Base-by-base conservation (phyloP, 2,888 invertebrate species). In the Salticus scenicus region DNA sequence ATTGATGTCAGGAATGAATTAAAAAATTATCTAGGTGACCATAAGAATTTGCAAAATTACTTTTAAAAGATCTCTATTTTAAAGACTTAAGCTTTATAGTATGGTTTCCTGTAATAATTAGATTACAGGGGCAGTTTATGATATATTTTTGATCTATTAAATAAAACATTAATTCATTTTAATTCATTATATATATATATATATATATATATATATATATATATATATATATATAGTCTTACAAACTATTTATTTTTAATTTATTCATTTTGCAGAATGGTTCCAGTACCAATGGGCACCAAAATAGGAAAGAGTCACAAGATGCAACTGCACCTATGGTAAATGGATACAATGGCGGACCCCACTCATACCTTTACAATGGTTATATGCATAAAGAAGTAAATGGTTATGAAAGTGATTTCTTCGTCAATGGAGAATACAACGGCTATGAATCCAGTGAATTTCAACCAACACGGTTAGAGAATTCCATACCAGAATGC, bases 401-500 rank as follows among this genome's bases (percentile, higher is more conserved):
- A n/a, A 84, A 84, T 27, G 77, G 83, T 1, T 57, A 77, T 24
- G 77, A 77, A 2, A 57, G 69, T 41, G 83, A 84, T 37, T 84
- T 84, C 27, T 84, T 77, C 33, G 73, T 84, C 14, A 84, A 84
- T 28, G 83, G 83, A n/a, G 83, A 84, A 31, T 84, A 77, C 57
- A 84, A 69, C 37, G 83, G 83, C 12, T 84, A 84, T 24, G 77
- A 84, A 30, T 84, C 83, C 27, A 84, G 83, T 14, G 83, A 84
- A 31, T 84, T 84, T 24, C 80, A 78, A 28, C 66, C 76, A 28
- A 33, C 41, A 14, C 51, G 24, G 5, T 41, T 24, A 1, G 51
- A 28, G 17, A 20, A 33, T 30, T 12, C 33, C n/a, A 14, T 27
- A 4, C 28, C 30, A 63, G 78, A 85, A 37, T 86, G 86, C 27